phyloP scores from a whole-genome alignment of 2,888 invertebrate genomes.

The Conus canariensis region DNA sequence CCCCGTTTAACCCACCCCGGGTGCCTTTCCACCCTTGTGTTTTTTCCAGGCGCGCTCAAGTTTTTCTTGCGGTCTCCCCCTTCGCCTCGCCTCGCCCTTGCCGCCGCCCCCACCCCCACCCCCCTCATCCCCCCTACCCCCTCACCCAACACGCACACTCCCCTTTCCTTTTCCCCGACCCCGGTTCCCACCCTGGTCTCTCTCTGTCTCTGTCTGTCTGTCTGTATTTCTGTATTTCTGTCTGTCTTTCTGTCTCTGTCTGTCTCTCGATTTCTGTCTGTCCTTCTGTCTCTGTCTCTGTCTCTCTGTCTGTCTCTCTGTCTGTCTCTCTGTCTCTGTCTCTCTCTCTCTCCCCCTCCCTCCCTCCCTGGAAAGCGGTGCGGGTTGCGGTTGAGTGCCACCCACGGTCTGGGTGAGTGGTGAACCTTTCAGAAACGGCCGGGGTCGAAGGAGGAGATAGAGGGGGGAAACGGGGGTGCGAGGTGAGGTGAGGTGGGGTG shows the following conservation, averaged over 20 bases:
- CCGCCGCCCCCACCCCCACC: not conserved
- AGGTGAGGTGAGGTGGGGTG: not conserved
- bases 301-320: too few relatives aligned
- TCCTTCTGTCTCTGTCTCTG: not conserved
- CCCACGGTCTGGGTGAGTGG: too few relatives aligned
- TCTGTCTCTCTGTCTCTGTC: too few relatives aligned
- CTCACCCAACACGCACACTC: not conserved
- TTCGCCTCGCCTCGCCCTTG: not conserved
- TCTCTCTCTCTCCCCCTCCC: too few relatives aligned
- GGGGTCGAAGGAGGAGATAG: not conserved
- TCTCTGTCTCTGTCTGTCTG: not conserved
- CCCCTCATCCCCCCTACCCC: not conserved
- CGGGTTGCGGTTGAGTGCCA: not conserved
- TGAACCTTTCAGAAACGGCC: not conserved
- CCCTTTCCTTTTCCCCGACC: too few relatives aligned
- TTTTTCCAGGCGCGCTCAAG: slow-evolving; percentile 33
- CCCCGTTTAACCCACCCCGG: slow-evolving; percentile 38
- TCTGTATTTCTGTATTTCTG: not conserved
- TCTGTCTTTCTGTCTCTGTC: not conserved
- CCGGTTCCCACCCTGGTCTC: not conserved
- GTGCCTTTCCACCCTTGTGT: slow-evolving; percentile 27
- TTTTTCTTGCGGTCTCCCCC: not conserved
- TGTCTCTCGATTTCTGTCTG: not conserved
- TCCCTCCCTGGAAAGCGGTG: too few relatives aligned
- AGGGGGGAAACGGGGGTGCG: not conserved